Conservation (phyloP, 2,113 vertebrate genomes). For the Rhegmatorhina hoffmannsi region DNA sequence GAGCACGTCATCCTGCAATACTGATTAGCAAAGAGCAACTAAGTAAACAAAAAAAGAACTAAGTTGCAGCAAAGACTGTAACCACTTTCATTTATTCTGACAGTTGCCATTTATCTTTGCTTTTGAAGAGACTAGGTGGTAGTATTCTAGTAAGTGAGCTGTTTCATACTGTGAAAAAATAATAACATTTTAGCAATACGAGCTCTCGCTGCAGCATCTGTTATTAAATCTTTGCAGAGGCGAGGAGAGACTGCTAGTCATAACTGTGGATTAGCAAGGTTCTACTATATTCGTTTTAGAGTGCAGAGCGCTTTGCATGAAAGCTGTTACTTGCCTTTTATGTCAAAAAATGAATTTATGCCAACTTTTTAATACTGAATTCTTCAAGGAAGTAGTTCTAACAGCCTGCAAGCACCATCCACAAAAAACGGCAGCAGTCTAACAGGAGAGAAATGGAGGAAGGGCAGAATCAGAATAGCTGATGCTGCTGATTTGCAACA, state of each 20-base stretch:
- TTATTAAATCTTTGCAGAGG: slow-evolving; percentile 61
- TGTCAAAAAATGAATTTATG: background rate
- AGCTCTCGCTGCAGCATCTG: slow-evolving; percentile 47
- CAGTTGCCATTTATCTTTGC: slow-evolving; percentile 26
- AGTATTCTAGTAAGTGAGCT: background rate
- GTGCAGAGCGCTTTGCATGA: background rate
- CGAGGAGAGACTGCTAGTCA: slow-evolving; percentile 19
- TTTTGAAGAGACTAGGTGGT: background rate
- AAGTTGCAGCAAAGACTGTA: background rate
- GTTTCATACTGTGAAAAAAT: slow-evolving; percentile 28
- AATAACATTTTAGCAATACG: slow-evolving; percentile 47
- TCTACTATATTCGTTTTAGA: background rate
- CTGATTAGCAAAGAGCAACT: background rate
- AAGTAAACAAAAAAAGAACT: slow-evolving; percentile 9
- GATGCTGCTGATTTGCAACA: background rate
- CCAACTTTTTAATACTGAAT: slow-evolving; percentile 30
- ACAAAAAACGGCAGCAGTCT: background rate
- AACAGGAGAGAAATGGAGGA: background rate
- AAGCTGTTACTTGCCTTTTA: slow-evolving; percentile 2
- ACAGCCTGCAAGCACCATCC: background rate
- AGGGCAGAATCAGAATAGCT: background rate
- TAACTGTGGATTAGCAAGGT: slow-evolving; percentile 50
- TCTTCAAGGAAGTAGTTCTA: background rate
- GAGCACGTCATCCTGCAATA: background rate
- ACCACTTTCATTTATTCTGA: background rate